Percentiles rank a stretch among this genome's conserved stretches.
These are phyloP conservation scores for Corythornis vintsioides DNA, from an alignment of 2,113 vertebrate genomes.

Conservation along the genomic window DNA sequence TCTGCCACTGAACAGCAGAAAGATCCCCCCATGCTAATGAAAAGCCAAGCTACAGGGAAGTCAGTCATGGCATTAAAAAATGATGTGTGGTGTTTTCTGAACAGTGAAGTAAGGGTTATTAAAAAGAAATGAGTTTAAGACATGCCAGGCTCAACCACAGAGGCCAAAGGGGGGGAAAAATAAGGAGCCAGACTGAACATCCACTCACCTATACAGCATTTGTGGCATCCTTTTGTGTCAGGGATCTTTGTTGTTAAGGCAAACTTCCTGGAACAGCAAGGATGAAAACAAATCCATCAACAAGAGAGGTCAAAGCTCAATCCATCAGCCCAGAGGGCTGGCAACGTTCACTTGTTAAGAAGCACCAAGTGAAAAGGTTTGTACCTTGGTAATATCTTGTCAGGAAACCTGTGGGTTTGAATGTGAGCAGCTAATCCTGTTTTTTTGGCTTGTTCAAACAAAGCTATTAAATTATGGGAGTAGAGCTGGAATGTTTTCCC, in stretches of 20 bases:
- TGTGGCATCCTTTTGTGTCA: slow-evolving; percentile 98
- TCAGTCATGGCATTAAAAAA: neutral
- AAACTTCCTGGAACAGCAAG: slow-evolving; percentile 87
- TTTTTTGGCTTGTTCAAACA: slow-evolving; percentile 98
- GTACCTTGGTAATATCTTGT: slow-evolving; percentile 94
- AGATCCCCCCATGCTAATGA: neutral
- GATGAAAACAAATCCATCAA: neutral
- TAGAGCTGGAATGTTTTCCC: slow-evolving; percentile 98
- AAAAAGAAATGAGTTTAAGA: neutral
- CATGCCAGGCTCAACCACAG: neutral
- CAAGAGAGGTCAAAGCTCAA: neutral
- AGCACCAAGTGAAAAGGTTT: neutral
- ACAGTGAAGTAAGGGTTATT: neutral
- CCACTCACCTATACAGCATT: slow-evolving; percentile 96
- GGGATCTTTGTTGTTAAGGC: slow-evolving; percentile 97
- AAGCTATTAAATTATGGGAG: slow-evolving; percentile 95
- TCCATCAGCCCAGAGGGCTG: neutral
- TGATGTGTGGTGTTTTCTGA: neutral
- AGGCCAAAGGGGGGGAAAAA: neutral
- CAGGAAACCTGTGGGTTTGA: slow-evolving; percentile 95
- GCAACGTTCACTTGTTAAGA: neutral
- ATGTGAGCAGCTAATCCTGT: slow-evolving; percentile 95
- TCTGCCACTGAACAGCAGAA: neutral
- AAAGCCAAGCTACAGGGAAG: neutral
- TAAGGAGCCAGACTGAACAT: neutral